Evolutionary conservation across 2,113 vertebrate species (phyloP), one percentile per base, ranked within the genome.

Genomic region (Atractosteus spatula): DNA sequence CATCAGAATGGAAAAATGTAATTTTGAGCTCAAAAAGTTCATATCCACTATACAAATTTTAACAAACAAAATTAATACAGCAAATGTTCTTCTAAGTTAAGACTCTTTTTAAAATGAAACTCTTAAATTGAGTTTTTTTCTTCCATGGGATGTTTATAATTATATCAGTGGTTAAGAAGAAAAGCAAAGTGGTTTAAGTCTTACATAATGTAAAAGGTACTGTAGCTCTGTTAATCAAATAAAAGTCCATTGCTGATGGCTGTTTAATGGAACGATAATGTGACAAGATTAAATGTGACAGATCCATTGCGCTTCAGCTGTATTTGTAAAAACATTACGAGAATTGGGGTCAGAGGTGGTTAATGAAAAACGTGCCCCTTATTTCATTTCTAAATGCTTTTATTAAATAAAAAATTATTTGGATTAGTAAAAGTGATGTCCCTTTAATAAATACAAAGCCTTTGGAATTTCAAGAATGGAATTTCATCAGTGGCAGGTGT

Each of bases 231-330:
- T 0, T 70, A 75, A 72, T 80, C 74, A 67, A 76, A 41, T 82
- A 80, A 71, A 63, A 72, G 75, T 72, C 69, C 62, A 29, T 1
- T 51, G 78, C 69, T 74, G 65, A 67, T 80, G 69, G n/a, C 62
- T 81, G 66, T 86, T 80, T 85, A 79, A 72, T 82, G 70, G 74
- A 61, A 64, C 45, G 70, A 71, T 82, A 78, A 88, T 84, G 75
- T 73, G 75, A 76, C 62, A 66, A 77, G 83, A 80, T 80, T 79
- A 77, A 83, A 84, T 51, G 74, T 71, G 74, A 74, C 79, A 43
- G 77, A 41, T 70, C 75, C 71, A 79, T 41, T 63, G 6, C 0
- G 6, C 67, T 55, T 17, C 71, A 66, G 69, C 72, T 0, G 65
- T 72, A 69, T 68, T 78, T 70, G 74, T 51, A 17, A 76, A 79